phyloP scores from a whole-genome alignment of 2,113 vertebrate genomes.

The Tyto alba region DNA sequence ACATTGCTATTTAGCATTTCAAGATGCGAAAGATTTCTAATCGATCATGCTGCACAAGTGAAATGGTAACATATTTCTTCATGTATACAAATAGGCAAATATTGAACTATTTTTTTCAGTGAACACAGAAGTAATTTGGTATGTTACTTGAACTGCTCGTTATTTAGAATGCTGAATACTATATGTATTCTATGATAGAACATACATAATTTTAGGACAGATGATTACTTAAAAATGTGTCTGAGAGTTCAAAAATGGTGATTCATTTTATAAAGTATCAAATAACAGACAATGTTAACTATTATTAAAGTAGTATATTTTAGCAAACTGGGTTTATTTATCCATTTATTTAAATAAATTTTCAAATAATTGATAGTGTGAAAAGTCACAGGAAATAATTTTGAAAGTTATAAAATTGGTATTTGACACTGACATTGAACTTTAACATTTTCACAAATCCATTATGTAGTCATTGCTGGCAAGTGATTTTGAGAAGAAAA shows the following conservation, averaged over 20 bases:
- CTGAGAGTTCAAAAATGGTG: not conserved
- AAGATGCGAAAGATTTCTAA: constrained; percentile 23
- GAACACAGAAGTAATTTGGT: not conserved
- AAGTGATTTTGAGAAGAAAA: not conserved
- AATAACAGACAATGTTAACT: not conserved
- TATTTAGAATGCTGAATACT: not conserved
- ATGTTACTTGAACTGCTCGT: not conserved
- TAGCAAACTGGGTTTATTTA: not conserved
- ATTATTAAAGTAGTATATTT: not conserved
- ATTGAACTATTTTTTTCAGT: not conserved
- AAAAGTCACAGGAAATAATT: not conserved
- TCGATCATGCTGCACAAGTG: constrained; percentile 27
- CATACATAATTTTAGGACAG: not conserved
- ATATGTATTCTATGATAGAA: not conserved
- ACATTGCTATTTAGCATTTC: constrained; percentile 40
- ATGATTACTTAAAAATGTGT: not conserved
- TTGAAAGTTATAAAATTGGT: not conserved
- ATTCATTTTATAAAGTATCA: not conserved
- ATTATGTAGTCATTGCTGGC: not conserved
- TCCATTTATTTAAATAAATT: not conserved
- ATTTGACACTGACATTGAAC: not conserved
- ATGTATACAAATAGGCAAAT: not conserved
- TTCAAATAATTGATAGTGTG: not conserved
- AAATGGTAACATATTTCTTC: constrained; percentile 12
- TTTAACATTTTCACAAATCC: not conserved